Evolutionary conservation across 2,113 vertebrate genomes (phyloP).

Genomic region (Climacteris rufus): DNA sequence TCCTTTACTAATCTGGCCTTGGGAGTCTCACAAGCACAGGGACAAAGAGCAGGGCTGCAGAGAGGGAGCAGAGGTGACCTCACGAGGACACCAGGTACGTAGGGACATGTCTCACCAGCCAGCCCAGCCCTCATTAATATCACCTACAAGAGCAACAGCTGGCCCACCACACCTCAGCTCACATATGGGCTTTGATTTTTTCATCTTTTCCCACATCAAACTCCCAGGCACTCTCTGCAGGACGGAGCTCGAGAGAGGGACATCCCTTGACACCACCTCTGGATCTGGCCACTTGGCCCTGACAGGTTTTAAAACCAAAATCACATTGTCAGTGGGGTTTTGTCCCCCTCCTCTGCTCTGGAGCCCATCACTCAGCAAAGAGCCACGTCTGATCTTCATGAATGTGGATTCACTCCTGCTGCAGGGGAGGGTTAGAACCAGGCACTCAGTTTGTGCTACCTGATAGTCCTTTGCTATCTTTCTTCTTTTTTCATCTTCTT

Average conservation of each 20-base stretch:
- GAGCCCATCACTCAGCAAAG: neutral
- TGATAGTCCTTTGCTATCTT: neutral
- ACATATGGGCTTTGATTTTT: neutral
- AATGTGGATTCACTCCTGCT: neutral
- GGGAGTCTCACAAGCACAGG: fast-evolving
- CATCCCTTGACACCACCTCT: neutral
- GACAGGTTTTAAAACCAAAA: neutral
- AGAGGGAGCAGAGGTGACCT: neutral
- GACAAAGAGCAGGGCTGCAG: neutral
- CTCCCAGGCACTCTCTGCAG: neutral
- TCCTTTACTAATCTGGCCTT: neutral
- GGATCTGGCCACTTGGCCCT: neutral
- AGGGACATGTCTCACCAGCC: neutral
- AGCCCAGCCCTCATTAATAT: neutral
- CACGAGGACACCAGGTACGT: fast-evolving
- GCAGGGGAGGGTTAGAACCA: neutral
- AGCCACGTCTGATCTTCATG: neutral
- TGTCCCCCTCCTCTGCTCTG: neutral
- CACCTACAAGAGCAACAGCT: neutral
- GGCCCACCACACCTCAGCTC: neutral
- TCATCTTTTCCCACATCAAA: neutral
- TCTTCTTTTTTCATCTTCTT: neutral
- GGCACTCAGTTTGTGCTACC: neutral
- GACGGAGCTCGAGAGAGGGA: neutral
- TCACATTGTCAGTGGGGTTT: neutral